Conservation (phyloP, 2,888 invertebrate species). For the Parnassius orleans region DNA sequence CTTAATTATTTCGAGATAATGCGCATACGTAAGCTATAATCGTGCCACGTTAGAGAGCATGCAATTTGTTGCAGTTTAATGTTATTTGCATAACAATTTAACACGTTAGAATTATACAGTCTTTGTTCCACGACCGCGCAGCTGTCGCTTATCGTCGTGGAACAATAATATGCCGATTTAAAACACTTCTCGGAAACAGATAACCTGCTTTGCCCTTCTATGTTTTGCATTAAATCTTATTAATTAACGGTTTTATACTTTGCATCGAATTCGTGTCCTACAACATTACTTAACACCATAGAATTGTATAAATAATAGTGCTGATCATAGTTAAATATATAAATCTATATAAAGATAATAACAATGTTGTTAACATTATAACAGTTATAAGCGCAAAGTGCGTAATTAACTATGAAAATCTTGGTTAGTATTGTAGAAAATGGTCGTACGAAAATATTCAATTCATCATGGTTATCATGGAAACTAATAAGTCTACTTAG, state of each 20-base stretch:
- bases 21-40: slow-evolving; percentile 52
- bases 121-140: slow-evolving; percentile 71
- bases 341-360: no score
- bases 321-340: no score
- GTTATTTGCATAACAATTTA: slow-evolving; percentile 57
- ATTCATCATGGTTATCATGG: slow-evolving; percentile 19
- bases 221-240: slow-evolving; percentile 38
- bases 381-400: no score
- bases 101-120: slow-evolving; percentile 59
- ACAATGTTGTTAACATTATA: no score
- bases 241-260: neutral
- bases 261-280: no score
- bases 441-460: slow-evolving; percentile 8
- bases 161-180: slow-evolving; percentile 69
- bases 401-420: no score
- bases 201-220: slow-evolving; percentile 52
- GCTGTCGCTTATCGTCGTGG: slow-evolving; percentile 69
- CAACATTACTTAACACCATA: no score
- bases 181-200: slow-evolving; percentile 62
- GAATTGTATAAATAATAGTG: no score
- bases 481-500: slow-evolving; percentile 17
- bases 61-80: slow-evolving; percentile 44
- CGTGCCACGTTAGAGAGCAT: slow-evolving; percentile 49
- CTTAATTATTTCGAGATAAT: slow-evolving; percentile 63
- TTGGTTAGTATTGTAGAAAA: neutral